Conservation (phyloP, 2,888 invertebrate genomes). For the Melikaiella ostensackeni region DNA sequence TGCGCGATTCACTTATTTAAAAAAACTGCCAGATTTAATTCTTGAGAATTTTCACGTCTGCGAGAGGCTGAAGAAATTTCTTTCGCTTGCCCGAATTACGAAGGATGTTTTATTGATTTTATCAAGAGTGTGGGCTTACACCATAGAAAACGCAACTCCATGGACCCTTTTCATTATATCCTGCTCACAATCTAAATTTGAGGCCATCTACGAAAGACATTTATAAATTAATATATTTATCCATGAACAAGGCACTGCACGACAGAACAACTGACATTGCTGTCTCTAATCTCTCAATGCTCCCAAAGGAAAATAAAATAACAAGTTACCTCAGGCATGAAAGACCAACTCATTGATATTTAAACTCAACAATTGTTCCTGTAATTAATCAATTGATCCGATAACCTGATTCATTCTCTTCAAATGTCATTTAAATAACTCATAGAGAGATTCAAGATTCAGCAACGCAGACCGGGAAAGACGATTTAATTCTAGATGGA, state of each 20-base stretch:
- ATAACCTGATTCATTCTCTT: neutral
- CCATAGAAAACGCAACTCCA: slow-evolving; percentile 63
- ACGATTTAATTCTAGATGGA: slow-evolving; percentile 47
- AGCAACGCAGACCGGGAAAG: slow-evolving; percentile 45
- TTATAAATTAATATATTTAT: slow-evolving; percentile 70
- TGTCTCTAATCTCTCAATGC: slow-evolving; percentile 32
- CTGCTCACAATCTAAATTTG: slow-evolving; percentile 65
- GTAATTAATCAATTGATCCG: neutral
- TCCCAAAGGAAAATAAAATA: neutral
- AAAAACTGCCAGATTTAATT: too few relatives aligned
- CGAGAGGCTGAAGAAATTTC: neutral
- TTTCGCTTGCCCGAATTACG: neutral
- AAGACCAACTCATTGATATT: neutral
- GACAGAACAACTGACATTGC: slow-evolving; percentile 62
- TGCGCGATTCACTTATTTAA: too few relatives aligned
- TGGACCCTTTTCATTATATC: slow-evolving; percentile 69
- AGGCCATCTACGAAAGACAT: slow-evolving; percentile 43
- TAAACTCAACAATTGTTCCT: neutral
- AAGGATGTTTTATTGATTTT: slow-evolving; percentile 2
- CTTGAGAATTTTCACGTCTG: slow-evolving; percentile 12
- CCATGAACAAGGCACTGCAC: slow-evolving; percentile 75
- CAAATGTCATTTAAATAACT: neutral
- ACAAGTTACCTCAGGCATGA: neutral
- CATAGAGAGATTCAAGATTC: slow-evolving; percentile 31
- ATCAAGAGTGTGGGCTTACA: neutral